phyloP scores from a whole-genome alignment of 2,888 invertebrate species.

The Nomada goodeniana region DNA sequence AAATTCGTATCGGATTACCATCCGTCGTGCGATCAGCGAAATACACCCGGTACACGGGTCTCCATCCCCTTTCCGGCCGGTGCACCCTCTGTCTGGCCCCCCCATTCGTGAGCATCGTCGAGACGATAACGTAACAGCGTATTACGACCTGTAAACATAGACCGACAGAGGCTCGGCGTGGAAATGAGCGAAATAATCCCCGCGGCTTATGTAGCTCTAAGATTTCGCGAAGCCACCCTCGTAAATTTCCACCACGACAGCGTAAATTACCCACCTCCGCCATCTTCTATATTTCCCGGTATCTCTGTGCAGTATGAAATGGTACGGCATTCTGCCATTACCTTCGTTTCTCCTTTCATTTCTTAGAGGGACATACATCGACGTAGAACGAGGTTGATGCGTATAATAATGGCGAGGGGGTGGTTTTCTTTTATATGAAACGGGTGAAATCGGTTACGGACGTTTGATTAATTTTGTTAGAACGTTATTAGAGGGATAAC shows the following conservation, averaged over 20 bases:
- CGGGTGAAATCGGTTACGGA: too few species aligned
- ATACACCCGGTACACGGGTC: slow-evolving; percentile 5
- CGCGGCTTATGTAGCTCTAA: slow-evolving; percentile 27
- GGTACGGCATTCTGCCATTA: too few species aligned
- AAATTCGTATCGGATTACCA: too few species aligned
- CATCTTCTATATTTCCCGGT: slow-evolving; percentile 20
- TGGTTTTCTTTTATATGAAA: too few species aligned
- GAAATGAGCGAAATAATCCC: slow-evolving; percentile 46
- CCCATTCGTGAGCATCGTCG: slow-evolving; percentile 7
- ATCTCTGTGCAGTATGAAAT: background rate
- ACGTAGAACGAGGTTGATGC: too few species aligned
- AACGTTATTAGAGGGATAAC: too few species aligned
- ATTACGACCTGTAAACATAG: slow-evolving; percentile 49
- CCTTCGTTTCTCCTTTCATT: too few species aligned
- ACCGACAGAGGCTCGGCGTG: slow-evolving; percentile 26
- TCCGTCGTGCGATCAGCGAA: too few species aligned
- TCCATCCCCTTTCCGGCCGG: background rate
- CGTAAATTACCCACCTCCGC: slow-evolving; percentile 24
- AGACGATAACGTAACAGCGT: slow-evolving; percentile 48
- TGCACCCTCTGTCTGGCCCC: slow-evolving; percentile 3
- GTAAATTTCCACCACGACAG: slow-evolving; percentile 19
- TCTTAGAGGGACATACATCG: too few species aligned
- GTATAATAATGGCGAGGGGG: too few species aligned
- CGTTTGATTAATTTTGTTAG: too few species aligned
- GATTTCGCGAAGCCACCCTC: slow-evolving; percentile 41